phyloP scores from a whole-genome alignment of 2,888 invertebrate genomes.

The Gandaritis pyraliata region DNA sequence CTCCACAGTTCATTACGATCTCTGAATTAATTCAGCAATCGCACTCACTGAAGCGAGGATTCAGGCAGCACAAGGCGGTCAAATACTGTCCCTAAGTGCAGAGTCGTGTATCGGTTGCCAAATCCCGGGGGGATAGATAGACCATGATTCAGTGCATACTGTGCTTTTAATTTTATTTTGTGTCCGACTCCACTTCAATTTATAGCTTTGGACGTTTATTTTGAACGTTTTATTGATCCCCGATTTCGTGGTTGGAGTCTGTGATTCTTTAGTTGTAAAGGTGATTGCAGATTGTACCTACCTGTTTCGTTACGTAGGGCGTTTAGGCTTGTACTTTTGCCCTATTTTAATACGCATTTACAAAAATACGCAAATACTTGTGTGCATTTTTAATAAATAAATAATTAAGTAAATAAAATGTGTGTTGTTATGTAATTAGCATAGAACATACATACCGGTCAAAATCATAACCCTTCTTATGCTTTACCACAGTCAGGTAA shows the following conservation, averaged over 20 bases:
- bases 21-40: conserved; percentile 16
- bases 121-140: conserved; percentile 67
- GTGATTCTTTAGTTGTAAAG: conserved; percentile 4
- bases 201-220: conserved; percentile 67
- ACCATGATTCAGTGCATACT: conserved; percentile 71
- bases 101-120: conserved; percentile 81
- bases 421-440: too few relatives aligned
- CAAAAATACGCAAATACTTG: too few relatives aligned
- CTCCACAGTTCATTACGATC: background rate
- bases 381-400: too few relatives aligned
- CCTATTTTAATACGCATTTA: too few relatives aligned
- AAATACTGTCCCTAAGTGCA: conserved; percentile 71
- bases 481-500: too few relatives aligned
- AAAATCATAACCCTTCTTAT: too few relatives aligned
- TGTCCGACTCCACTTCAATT: conserved; percentile 60
- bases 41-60: conserved; percentile 16
- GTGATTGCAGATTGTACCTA: too few relatives aligned
- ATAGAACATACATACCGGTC: too few relatives aligned
- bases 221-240: conserved; percentile 48
- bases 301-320: too few relatives aligned
- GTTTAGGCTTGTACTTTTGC: too few relatives aligned
- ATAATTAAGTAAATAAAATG: too few relatives aligned
- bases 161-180: conserved; percentile 76
- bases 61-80: conserved; percentile 40
- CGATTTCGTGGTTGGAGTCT: conserved; percentile 34